Conservation (phyloP, 2,888 invertebrate species). For the Eulithis testata region DNA sequence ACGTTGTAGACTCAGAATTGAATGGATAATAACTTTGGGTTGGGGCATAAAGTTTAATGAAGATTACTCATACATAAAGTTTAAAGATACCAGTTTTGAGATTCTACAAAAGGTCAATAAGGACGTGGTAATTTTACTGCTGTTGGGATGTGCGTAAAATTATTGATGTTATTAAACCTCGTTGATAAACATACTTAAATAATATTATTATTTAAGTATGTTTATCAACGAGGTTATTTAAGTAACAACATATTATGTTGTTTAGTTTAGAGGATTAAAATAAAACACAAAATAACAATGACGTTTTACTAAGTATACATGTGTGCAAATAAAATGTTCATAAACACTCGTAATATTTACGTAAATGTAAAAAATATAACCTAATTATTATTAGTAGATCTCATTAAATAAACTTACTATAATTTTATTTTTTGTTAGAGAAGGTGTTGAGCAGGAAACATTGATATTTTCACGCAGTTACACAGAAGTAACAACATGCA, state of each 20-base stretch:
- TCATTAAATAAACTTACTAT: too few relatives aligned
- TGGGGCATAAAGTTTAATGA: slow-evolving; percentile 33
- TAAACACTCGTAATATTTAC: background rate
- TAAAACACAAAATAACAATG: too few relatives aligned
- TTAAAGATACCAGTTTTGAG: slow-evolving; percentile 29
- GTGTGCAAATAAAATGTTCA: background rate
- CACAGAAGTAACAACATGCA: slow-evolving; percentile 54
- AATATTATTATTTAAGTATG: too few relatives aligned
- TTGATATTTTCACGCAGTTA: slow-evolving; percentile 53
- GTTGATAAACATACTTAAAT: slow-evolving; percentile 45
- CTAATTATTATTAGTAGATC: too few relatives aligned
- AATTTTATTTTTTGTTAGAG: background rate
- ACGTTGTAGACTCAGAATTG: slow-evolving; percentile 33
- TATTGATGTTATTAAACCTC: slow-evolving; percentile 42
- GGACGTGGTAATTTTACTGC: slow-evolving; percentile 32
- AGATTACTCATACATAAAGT: slow-evolving; percentile 34
- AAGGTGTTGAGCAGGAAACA: slow-evolving; percentile 37
- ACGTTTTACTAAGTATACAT: too few relatives aligned
- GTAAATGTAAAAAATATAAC: too few relatives aligned
- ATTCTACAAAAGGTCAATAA: slow-evolving; percentile 33
- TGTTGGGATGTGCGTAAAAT: slow-evolving; percentile 44
- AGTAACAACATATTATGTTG: too few relatives aligned
- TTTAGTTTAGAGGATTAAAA: slow-evolving; percentile 6
- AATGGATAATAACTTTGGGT: slow-evolving; percentile 36
- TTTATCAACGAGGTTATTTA: too few relatives aligned